Evolutionary conservation across 2,113 vertebrate species (phyloP).

Genomic region (Ploceus nigricollis): DNA sequence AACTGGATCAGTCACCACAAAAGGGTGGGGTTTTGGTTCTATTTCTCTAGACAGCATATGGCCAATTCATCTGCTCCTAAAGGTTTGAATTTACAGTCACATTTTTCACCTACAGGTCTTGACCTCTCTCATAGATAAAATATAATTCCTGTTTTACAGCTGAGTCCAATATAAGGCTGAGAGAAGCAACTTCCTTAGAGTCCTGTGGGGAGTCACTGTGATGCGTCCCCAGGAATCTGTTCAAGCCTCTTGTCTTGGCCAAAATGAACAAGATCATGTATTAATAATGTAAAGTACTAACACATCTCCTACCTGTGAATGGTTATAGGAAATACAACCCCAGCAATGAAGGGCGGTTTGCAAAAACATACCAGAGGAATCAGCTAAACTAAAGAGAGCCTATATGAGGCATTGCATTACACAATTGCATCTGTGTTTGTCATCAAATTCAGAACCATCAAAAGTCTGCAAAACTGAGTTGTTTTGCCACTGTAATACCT

Average conservation of each 20-base stretch:
- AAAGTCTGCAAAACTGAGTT: neutral
- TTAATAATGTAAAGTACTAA: neutral
- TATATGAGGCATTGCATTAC: neutral
- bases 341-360: neutral
- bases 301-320: neutral
- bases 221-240: neutral
- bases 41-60: neutral
- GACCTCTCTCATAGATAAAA: neutral
- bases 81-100: neutral
- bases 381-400: neutral
- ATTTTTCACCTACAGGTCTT: neutral
- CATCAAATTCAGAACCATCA: neutral
- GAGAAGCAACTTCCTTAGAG: neutral
- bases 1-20: neutral
- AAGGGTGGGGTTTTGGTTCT: conserved; percentile 9
- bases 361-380: neutral
- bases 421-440: neutral
- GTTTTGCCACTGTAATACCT: neutral
- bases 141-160: neutral
- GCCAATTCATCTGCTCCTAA: neutral
- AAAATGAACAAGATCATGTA: neutral
- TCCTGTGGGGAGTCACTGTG: neutral
- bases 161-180: neutral
- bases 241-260: neutral
- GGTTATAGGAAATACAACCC: neutral